phyloP scores from a whole-genome alignment of 2,888 invertebrate species.

The Drosophila neutralis region DNA sequence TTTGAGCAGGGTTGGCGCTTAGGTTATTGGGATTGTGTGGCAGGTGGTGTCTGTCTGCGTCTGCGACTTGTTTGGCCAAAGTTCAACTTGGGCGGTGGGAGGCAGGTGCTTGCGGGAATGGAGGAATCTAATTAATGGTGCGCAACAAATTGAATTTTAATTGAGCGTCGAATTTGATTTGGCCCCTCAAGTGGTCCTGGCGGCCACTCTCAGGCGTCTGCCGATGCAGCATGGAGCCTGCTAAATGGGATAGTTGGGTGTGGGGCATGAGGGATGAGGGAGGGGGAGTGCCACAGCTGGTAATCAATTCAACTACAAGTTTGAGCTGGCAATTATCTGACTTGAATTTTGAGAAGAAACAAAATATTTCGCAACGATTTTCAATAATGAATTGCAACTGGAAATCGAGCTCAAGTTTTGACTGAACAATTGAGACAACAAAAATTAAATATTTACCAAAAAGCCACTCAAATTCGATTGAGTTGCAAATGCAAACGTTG shows the following conservation, averaged over 20 bases:
- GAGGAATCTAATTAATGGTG: conserved; percentile 76
- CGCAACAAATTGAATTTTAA: conserved; percentile 77
- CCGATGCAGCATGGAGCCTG: not conserved
- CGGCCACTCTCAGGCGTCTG: conserved; percentile 29
- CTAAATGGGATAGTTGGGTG: not conserved
- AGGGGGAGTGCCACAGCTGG: conserved; percentile 22
- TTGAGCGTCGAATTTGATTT: conserved; percentile 79
- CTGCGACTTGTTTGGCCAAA: conserved; percentile 37
- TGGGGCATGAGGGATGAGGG: not conserved
- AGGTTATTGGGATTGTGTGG: conserved; percentile 14
- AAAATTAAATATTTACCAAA: not conserved
- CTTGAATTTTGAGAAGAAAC: not conserved
- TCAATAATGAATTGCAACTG: not conserved
- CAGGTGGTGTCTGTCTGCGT: conserved; percentile 55
- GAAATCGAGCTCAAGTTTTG: not conserved
- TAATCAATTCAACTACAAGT: conserved; percentile 50
- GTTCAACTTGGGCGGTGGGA: conserved; percentile 5
- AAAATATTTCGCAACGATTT: not conserved
- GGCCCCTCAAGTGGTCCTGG: conserved; percentile 38
- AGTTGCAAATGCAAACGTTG: not conserved
- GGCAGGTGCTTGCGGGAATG: not conserved
- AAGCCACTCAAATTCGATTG: not conserved
- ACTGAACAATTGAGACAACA: not conserved
- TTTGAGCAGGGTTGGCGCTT: conserved; percentile 9
- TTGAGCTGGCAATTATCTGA: conserved; percentile 15